phyloP scores from a whole-genome alignment of 2,113 vertebrate genomes.

The Gymnocephalus cernua region DNA sequence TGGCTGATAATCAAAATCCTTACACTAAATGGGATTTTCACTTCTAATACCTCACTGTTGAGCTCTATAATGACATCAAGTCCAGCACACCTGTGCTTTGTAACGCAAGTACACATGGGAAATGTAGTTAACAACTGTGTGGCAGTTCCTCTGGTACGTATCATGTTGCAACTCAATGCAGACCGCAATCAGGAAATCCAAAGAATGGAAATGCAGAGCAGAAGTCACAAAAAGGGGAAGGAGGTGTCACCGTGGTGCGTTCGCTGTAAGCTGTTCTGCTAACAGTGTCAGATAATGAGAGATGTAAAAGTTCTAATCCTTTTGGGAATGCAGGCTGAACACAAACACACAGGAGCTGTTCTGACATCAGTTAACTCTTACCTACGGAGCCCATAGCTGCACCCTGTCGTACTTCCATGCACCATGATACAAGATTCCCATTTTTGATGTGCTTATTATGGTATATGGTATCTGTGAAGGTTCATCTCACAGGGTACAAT shows the following conservation, averaged over 20 bases:
- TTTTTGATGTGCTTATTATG: background rate
- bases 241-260: background rate
- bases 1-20: no score
- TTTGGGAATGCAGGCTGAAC: background rate
- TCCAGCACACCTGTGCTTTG: background rate
- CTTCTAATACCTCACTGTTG: no score
- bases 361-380: constrained; percentile 3
- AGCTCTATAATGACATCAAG: no score
- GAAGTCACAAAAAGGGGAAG: background rate
- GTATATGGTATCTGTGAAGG: background rate
- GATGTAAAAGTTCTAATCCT: constrained; percentile 6
- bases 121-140: background rate
- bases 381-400: background rate
- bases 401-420: background rate
- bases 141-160: background rate
- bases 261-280: background rate
- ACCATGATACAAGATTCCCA: background rate
- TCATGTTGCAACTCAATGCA: background rate
- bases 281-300: background rate
- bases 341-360: background rate
- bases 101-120: background rate
- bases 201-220: background rate
- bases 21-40: no score
- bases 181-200: background rate
- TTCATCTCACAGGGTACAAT: background rate